Percentiles rank a stretch among this genome's conserved stretches.
Conservation (phyloP, 2,888 invertebrate genomes). For the Esperia sulphurella region DNA sequence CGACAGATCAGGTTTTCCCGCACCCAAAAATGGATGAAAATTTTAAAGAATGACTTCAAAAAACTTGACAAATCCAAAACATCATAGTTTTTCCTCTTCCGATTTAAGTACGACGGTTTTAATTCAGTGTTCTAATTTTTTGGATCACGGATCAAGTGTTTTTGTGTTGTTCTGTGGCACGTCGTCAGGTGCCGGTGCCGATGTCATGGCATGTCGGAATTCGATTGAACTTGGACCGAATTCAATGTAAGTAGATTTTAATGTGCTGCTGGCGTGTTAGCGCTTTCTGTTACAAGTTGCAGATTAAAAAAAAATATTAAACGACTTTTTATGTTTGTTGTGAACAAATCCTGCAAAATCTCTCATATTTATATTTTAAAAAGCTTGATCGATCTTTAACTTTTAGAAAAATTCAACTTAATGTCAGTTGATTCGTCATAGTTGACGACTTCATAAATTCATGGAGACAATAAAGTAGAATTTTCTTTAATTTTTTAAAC, state of each 20-base stretch:
- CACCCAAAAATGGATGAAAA: slow-evolving; percentile 37
- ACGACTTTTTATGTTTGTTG: too few species aligned
- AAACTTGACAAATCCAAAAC: neutral
- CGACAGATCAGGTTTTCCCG: slow-evolving; percentile 41
- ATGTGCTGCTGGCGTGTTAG: slow-evolving; percentile 35
- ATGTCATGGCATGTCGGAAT: slow-evolving; percentile 20
- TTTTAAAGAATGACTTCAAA: slow-evolving; percentile 7
- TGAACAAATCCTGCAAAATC: too few species aligned
- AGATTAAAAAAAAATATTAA: too few species aligned
- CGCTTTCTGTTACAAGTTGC: slow-evolving; percentile 6
- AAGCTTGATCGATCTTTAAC: too few species aligned
- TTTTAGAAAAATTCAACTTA: too few species aligned
- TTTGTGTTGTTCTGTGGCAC: slow-evolving; percentile 9
- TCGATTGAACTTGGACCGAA: slow-evolving; percentile 57
- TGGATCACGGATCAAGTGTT: neutral
- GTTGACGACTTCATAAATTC: too few species aligned
- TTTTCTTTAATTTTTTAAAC: too few species aligned
- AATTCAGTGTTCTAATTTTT: neutral
- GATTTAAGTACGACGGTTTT: neutral
- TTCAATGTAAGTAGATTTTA: slow-evolving; percentile 46
- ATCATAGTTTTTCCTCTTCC: slow-evolving; percentile 1
- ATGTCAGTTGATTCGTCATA: too few species aligned
- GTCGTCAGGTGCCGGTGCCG: slow-evolving; percentile 17
- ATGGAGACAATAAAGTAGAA: too few species aligned
- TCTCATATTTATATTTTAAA: too few species aligned